Percentiles rank a stretch among this genome's conserved stretches.
Evolutionary conservation across 2,113 vertebrate species (phyloP).

Genomic region (Hylia prasina): DNA sequence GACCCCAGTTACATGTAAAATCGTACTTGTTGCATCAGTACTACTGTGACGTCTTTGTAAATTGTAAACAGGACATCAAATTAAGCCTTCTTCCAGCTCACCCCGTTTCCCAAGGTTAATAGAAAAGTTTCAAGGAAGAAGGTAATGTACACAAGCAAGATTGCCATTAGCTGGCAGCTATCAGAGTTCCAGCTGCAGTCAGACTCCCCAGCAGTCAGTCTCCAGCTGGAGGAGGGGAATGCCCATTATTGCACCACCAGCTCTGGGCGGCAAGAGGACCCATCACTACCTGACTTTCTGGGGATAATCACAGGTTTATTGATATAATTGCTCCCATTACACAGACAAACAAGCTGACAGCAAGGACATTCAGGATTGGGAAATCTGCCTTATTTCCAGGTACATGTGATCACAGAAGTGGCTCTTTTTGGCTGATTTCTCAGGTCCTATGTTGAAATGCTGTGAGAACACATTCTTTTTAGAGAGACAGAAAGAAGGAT

Average conservation of each 20-base stretch:
- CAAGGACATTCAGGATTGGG: neutral
- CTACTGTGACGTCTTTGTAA: neutral
- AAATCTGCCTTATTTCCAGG: neutral
- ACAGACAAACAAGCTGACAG: neutral
- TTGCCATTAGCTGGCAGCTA: neutral
- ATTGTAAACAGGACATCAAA: neutral
- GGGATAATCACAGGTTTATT: neutral
- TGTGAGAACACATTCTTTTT: rapidly evolving
- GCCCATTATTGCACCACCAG: neutral
- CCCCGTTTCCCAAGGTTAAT: neutral
- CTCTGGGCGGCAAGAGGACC: neutral
- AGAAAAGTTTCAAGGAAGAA: neutral
- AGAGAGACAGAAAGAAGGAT: neutral
- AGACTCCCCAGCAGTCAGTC: no score
- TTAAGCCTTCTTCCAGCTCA: neutral
- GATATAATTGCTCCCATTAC: rapidly evolving
- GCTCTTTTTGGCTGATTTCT: neutral
- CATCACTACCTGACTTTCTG: neutral
- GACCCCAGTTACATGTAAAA: neutral
- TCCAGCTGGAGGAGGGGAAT: neutral
- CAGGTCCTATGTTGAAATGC: neutral
- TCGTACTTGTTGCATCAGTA: neutral
- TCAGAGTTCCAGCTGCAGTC: neutral
- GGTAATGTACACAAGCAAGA: neutral
- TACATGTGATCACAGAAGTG: rapidly evolving